Evolutionary conservation across 2,888 invertebrate genomes (phyloP).

Genomic region (Dynastes maya): DNA sequence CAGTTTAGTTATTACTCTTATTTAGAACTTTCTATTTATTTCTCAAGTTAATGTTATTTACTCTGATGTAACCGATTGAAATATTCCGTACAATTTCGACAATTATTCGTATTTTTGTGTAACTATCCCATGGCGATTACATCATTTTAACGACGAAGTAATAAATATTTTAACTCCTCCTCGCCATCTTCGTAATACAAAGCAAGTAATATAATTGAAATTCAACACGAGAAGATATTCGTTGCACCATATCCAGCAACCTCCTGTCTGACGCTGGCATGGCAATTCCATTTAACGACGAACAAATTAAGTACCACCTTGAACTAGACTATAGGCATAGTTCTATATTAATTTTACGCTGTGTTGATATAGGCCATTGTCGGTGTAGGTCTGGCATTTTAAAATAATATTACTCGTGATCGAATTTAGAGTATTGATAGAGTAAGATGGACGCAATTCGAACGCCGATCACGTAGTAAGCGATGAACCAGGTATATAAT

Average conservation of each 20-base stretch:
- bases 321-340: constrained; percentile 20
- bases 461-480: constrained; percentile 53
- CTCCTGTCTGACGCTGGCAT: neutral
- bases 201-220: constrained; percentile 10
- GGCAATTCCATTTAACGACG: constrained; percentile 14
- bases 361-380: constrained; percentile 55
- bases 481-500: constrained; percentile 45
- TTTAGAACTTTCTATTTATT: no score
- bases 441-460: constrained; percentile 35
- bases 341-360: constrained; percentile 33
- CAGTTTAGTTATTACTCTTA: no score
- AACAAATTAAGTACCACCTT: constrained; percentile 34
- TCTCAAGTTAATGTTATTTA: no score
- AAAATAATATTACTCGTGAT: constrained; percentile 51
- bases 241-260: constrained; percentile 24
- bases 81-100: neutral
- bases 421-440: constrained; percentile 53
- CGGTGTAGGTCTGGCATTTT: constrained; percentile 50
- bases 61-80: no score
- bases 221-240: constrained; percentile 26
- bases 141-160: neutral
- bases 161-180: neutral
- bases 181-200: neutral
- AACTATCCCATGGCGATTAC: neutral
- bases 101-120: constrained; percentile 22